Evolutionary conservation across 1,140 invertebrate species (phyloP).

Genomic region (Pteromalus puparum): DNA sequence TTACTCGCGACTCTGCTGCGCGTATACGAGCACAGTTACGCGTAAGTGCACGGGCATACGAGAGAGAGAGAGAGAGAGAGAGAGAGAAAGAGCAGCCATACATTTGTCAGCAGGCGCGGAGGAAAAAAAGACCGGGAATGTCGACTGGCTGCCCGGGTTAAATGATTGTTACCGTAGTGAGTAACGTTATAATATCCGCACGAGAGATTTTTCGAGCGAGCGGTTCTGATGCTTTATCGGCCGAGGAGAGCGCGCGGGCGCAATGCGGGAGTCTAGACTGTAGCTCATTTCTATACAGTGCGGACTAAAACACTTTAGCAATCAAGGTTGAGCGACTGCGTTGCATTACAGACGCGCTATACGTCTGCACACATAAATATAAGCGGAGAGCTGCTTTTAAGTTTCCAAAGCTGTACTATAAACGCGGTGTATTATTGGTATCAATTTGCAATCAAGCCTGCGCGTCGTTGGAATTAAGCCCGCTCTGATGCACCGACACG

Average conservation of each 20-base stretch:
- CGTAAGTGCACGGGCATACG: neutral
- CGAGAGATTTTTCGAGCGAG: neutral
- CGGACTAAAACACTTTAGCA: neutral
- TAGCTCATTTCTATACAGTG: neutral
- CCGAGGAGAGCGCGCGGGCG: too few species aligned
- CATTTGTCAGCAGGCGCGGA: neutral
- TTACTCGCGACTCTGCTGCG: constrained; percentile 2
- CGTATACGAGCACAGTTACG: neutral
- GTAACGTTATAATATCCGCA: neutral
- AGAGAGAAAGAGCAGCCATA: too few species aligned
- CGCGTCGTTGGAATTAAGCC: too few species aligned
- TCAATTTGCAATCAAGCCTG: neutral
- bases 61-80: too few species aligned
- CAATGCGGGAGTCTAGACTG: neutral
- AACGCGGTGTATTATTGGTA: neutral
- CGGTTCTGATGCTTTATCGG: too few species aligned
- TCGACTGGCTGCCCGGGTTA: neutral
- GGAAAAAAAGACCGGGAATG: neutral
- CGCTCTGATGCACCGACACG: neutral
- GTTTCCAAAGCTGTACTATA: neutral
- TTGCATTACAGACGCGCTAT: neutral
- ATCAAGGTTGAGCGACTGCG: neutral
- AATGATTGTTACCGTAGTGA: constrained; percentile 1
- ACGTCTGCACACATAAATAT: neutral
- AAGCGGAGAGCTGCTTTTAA: neutral